Evolutionary conservation across 2,888 invertebrate genomes (phyloP).

Genomic region (Graphium colonna): DNA sequence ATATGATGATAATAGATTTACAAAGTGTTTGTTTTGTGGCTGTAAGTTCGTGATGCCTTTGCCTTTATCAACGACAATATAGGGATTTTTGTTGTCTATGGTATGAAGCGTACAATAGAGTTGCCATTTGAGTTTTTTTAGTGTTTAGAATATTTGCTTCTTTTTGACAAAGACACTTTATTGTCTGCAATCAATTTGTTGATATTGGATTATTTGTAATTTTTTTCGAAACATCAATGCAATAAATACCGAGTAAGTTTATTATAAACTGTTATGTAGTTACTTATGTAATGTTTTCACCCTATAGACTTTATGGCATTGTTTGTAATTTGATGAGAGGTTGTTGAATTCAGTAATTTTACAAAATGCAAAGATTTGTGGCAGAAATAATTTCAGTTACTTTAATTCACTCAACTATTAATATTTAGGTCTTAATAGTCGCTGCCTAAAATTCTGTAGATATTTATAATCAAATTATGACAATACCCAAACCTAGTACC

Average conservation of each 20-base stretch:
- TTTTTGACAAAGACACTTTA: background rate
- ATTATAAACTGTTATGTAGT: constrained; percentile 9
- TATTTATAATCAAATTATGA: too few species aligned
- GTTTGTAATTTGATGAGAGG: too few species aligned
- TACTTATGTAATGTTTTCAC: background rate
- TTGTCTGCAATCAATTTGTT: background rate
- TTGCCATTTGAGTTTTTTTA: background rate
- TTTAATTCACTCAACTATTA: too few species aligned
- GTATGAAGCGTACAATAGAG: background rate
- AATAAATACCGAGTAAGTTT: constrained; percentile 18
- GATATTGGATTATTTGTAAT: background rate
- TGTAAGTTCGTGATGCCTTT: background rate
- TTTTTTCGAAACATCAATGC: background rate
- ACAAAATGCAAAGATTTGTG: too few species aligned
- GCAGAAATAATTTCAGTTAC: too few species aligned
- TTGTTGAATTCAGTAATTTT: too few species aligned
- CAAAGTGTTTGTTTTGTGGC: background rate
- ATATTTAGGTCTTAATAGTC: too few species aligned
- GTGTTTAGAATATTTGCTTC: background rate
- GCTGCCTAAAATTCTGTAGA: too few species aligned
- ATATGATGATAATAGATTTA: background rate
- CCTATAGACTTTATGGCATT: background rate
- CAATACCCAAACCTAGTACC: too few species aligned
- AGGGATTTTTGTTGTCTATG: background rate
- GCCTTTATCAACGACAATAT: background rate